Percentiles rank a stretch among this genome's conserved stretches.
Conservation (phyloP, 2,113 vertebrate genomes). For the human (Homo sapiens) region GRCh38 chr3:149512501-149513000, state of each 20-base stretch:
- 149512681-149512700: neutral
- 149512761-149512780: neutral
- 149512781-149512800: neutral
- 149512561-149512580: neutral
- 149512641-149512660: neutral
- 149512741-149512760: neutral
- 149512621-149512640: neutral
- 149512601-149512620: neutral
- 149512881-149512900: neutral
- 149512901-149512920: neutral
- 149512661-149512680: neutral
- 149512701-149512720: neutral
- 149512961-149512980: constrained; percentile 5
- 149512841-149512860: neutral
- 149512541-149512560: neutral
- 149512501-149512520: neutral
- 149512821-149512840: neutral
- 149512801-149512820: neutral
- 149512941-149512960: neutral
- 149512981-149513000: neutral
- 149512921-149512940: neutral
- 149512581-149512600: neutral
- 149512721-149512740: neutral
- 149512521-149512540: neutral
- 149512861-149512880: neutral